A percentile compares a stretch with the other conserved stretches of the same genome.
phyloP scores from a whole-genome alignment of 2,797 vertebrate species.

The Pachyuromys duprasi region DNA sequence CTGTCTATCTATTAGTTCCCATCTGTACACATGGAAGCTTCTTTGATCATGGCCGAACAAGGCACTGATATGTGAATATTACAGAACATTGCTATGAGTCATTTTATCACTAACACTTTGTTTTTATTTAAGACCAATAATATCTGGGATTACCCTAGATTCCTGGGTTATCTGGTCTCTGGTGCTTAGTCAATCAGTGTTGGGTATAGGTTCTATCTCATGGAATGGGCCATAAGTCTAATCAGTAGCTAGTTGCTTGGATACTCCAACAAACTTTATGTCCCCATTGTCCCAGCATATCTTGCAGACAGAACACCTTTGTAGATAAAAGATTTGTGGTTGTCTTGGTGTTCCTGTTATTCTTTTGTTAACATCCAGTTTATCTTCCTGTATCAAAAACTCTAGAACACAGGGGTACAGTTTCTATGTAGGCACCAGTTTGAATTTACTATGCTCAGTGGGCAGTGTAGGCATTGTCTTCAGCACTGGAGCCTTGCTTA shows the following conservation, averaged over 20 bases:
- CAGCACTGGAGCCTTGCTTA: background rate
- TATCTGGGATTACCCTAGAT: background rate
- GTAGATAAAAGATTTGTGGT: background rate
- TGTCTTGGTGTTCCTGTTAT: background rate
- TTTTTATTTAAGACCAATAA: background rate
- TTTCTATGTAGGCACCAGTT: background rate
- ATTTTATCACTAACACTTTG: background rate
- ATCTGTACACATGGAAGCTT: background rate
- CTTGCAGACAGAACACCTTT: background rate
- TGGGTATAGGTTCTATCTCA: background rate
- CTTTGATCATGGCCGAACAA: background rate
- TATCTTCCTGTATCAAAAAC: background rate
- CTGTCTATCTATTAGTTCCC: background rate
- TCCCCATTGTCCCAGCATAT: background rate
- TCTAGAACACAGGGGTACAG: background rate
- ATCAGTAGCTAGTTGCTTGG: background rate
- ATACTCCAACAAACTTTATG: background rate
- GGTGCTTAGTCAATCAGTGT: background rate
- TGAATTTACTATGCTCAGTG: background rate
- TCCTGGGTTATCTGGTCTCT: background rate
- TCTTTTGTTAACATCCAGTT: background rate
- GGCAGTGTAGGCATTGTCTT: background rate
- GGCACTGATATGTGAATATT: background rate
- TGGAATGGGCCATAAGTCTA: background rate
- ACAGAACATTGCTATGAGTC: background rate